phyloP scores from a whole-genome alignment of 2,797 vertebrate species.

The Crossoptilon crossoptilon region DNA sequence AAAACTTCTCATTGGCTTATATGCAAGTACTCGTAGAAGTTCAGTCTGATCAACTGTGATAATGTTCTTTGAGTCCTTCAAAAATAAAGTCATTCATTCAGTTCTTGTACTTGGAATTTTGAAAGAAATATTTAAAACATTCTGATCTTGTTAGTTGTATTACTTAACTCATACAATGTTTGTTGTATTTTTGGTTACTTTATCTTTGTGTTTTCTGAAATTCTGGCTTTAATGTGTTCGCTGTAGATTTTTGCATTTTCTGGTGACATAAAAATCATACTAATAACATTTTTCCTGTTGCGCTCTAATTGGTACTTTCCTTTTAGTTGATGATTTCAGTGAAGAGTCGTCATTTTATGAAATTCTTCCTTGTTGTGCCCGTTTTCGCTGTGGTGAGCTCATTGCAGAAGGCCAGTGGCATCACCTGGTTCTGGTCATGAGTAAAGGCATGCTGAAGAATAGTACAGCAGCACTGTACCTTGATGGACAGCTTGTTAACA shows the following conservation, averaged over 20 bases:
- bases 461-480: constrained; percentile 95
- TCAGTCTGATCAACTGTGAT: background rate
- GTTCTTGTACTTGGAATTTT: background rate
- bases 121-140: background rate
- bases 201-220: background rate
- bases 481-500: constrained; percentile 92
- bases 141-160: background rate
- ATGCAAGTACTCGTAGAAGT: background rate
- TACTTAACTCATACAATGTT: background rate
- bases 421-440: constrained; percentile 97
- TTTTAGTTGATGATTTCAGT: constrained; percentile 91
- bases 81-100: background rate
- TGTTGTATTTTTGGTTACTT: background rate
- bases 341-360: constrained; percentile 98
- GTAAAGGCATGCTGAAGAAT: constrained; percentile 99
- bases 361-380: constrained; percentile 95
- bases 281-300: background rate
- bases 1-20: background rate
- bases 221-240: background rate
- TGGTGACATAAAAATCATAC: background rate
- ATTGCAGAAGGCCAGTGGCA: constrained; percentile 98
- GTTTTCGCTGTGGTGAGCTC: constrained; percentile 95
- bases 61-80: background rate
- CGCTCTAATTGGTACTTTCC: background rate
- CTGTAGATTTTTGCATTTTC: background rate